Evolutionary conservation across 2,888 invertebrate species (phyloP).

Genomic region (Apeira syringaria): DNA sequence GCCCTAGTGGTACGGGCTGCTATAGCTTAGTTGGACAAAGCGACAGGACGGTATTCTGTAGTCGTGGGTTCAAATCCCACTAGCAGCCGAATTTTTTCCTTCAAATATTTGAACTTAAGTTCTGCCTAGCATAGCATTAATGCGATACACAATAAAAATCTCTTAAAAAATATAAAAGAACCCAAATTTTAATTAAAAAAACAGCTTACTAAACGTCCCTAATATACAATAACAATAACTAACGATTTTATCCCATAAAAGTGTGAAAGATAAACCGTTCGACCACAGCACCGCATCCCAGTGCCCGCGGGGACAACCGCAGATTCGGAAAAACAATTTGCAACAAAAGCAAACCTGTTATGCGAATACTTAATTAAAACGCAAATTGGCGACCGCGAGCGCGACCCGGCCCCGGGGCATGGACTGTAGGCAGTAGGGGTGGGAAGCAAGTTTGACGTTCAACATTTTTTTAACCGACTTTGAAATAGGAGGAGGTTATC

Average conservation of each 20-base stretch:
- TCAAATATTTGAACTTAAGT: too few relatives aligned
- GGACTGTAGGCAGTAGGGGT: constrained; percentile 30
- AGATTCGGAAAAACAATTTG: constrained; percentile 66
- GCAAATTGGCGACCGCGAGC: constrained; percentile 70
- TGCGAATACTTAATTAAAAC: constrained; percentile 76
- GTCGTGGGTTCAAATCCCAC: too few relatives aligned
- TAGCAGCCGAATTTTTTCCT: too few relatives aligned
- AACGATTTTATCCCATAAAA: constrained; percentile 12
- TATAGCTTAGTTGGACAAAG: too few relatives aligned
- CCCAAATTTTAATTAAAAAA: not conserved
- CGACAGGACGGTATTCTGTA: too few relatives aligned
- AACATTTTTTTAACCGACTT: too few relatives aligned
- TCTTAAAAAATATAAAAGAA: too few relatives aligned
- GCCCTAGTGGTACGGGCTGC: too few relatives aligned
- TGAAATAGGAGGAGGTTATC: too few relatives aligned
- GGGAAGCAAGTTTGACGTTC: constrained; percentile 20
- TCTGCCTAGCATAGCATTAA: too few relatives aligned
- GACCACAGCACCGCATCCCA: constrained; percentile 10
- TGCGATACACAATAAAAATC: too few relatives aligned
- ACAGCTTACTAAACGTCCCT: not conserved
- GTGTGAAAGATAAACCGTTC: constrained; percentile 16
- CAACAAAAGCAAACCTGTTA: constrained; percentile 72
- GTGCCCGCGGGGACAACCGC: constrained; percentile 29
- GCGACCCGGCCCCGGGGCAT: constrained; percentile 37
- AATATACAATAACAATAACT: constrained; percentile 5